phyloP scores from a whole-genome alignment of 1,140 invertebrate species.

The Himalopsyche phryganea region DNA sequence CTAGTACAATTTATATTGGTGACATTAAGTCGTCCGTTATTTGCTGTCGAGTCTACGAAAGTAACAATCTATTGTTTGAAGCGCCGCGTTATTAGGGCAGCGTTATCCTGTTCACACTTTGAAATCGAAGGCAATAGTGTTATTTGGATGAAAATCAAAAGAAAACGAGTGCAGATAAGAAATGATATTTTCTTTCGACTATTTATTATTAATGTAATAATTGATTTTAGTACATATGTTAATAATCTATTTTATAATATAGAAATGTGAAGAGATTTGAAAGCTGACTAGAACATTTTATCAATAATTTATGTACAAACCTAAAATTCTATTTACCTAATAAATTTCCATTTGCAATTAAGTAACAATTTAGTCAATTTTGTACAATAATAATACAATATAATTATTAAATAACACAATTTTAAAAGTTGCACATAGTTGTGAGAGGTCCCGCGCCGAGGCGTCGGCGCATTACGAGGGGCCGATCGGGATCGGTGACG shows the following conservation, averaged over 20 bases:
- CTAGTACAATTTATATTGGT: conserved; percentile 36
- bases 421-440: conserved; percentile 26
- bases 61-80: background rate
- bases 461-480: conserved; percentile 28
- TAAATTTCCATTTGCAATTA: conserved; percentile 30
- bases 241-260: conserved; percentile 24
- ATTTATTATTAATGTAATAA: conserved; percentile 34
- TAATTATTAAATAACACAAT: conserved; percentile 28
- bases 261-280: conserved; percentile 29
- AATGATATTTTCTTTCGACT: conserved; percentile 26
- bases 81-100: background rate
- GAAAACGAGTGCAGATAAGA: conserved; percentile 29
- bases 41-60: too few relatives aligned
- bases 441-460: conserved; percentile 24
- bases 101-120: background rate
- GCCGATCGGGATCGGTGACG: conserved; percentile 9
- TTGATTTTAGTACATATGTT: conserved; percentile 33
- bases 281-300: conserved; percentile 35
- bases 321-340: conserved; percentile 34
- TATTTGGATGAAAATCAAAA: conserved; percentile 14
- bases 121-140: conserved; percentile 31
- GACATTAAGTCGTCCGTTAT: too few relatives aligned
- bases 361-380: conserved; percentile 34
- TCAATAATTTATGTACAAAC: conserved; percentile 36
- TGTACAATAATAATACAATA: conserved; percentile 31